These are phyloP conservation scores for Morone saxatilis DNA, from an alignment of 2,113 vertebrate species.

Conservation along the genomic window DNA sequence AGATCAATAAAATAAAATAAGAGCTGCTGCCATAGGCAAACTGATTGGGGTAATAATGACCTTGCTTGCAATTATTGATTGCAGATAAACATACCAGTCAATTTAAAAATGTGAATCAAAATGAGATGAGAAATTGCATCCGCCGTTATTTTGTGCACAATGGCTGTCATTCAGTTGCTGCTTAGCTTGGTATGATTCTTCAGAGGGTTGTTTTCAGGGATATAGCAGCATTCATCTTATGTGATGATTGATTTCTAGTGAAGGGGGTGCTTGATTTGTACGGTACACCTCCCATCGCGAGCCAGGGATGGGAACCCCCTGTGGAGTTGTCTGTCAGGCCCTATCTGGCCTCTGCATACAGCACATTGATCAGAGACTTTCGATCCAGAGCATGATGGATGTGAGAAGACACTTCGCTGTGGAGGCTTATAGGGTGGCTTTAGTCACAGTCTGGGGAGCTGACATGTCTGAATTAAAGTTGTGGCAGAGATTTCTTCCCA, in stretches of 20 bases:
- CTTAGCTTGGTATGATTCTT: conserved; percentile 43
- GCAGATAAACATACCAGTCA: conserved; percentile 26
- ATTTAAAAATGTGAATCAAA: conserved; percentile 29
- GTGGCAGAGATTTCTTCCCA: conserved; percentile 4
- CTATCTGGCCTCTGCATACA: conserved; percentile 44
- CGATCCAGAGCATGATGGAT: conserved; percentile 71
- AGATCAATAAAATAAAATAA: conserved; percentile 40
- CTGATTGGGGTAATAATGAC: conserved; percentile 38
- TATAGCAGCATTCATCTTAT: conserved; percentile 45
- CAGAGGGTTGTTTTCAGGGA: conserved; percentile 32
- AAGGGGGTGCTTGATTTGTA: conserved; percentile 54
- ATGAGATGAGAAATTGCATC: conserved; percentile 1
- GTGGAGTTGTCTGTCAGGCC: conserved; percentile 67
- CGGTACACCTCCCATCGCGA: conserved; percentile 25
- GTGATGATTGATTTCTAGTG: conserved; percentile 64
- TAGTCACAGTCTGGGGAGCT: conserved; percentile 39
- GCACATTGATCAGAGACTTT: conserved; percentile 63
- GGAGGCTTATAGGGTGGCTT: conserved; percentile 49
- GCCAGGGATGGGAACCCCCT: conserved; percentile 44
- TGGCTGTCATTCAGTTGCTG: conserved; percentile 5
- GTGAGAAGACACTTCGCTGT: conserved; percentile 57
- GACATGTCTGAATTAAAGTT: conserved; percentile 42
- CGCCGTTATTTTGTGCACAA: conserved; percentile 17
- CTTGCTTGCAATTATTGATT: conserved; percentile 51
- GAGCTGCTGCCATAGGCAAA: conserved; percentile 20